phyloP scores from a whole-genome alignment of 1,140 invertebrate genomes.

The Drosophila nannoptera region DNA sequence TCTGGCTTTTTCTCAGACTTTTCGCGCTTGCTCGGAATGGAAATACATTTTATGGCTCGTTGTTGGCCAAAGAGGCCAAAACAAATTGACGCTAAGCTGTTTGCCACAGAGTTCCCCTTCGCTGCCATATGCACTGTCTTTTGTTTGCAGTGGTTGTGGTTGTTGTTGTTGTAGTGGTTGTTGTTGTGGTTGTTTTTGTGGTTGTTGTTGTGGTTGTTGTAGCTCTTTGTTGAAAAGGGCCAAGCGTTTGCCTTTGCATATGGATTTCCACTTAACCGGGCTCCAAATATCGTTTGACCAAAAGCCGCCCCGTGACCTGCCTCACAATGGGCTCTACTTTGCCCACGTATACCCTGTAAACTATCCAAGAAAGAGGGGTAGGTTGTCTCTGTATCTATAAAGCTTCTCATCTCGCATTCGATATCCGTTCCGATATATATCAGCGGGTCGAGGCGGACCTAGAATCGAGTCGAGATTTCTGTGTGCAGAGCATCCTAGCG shows the following conservation, averaged over 20 bases:
- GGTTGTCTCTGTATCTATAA: no score
- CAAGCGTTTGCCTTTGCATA: constrained; percentile 9
- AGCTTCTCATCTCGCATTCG: no score
- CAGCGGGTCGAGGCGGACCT: no score
- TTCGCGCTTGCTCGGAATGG: background rate
- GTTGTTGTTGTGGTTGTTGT: background rate
- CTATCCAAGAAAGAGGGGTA: background rate
- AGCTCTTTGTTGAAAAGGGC: constrained; percentile 26
- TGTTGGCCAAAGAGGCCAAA: background rate
- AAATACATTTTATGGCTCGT: background rate
- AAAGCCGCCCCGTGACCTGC: constrained; percentile 22
- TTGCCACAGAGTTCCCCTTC: background rate
- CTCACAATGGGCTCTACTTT: constrained; percentile 9
- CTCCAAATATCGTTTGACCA: constrained; percentile 22
- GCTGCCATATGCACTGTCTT: no score
- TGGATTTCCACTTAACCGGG: constrained; percentile 33
- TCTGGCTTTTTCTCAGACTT: no score
- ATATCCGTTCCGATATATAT: no score
- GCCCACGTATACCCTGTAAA: constrained; percentile 1
- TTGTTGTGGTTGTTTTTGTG: background rate
- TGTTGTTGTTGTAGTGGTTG: constrained; percentile 5
- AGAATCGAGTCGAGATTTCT: no score
- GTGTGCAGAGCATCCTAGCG: no score
- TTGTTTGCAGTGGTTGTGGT: background rate
- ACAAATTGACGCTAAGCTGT: constrained; percentile 1